These are phyloP conservation scores for Xiphydria camelus DNA, from an alignment of 2,888 invertebrate species.

Conservation along the genomic window DNA sequence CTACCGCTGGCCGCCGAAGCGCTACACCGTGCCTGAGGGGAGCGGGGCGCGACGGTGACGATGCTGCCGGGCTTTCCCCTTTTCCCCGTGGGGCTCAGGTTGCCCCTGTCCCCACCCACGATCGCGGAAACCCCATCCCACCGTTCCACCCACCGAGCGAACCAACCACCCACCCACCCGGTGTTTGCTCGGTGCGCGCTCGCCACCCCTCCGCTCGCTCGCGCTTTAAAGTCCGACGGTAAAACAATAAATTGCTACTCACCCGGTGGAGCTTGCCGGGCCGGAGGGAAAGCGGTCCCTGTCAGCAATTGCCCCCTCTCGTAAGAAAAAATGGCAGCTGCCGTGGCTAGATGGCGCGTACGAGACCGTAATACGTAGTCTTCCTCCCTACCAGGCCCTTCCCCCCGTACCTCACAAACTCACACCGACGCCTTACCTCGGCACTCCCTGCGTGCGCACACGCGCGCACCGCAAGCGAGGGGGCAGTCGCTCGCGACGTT, in stretches of 20 bases:
- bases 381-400: slow-evolving; percentile 28
- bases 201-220: slow-evolving; percentile 22
- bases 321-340: slow-evolving; percentile 61
- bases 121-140: not conserved
- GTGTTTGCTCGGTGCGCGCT: slow-evolving; percentile 20
- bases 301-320: slow-evolving; percentile 53
- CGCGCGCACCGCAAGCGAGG: too few species aligned
- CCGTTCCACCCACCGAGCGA: slow-evolving; percentile 16
- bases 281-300: slow-evolving; percentile 50
- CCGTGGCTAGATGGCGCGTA: slow-evolving; percentile 61
- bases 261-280: slow-evolving; percentile 27
- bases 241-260: slow-evolving; percentile 54
- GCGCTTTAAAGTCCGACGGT: slow-evolving; percentile 38
- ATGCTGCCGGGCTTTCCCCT: not conserved
- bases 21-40: too few species aligned
- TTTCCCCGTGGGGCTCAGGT: not conserved
- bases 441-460: slow-evolving; percentile 35
- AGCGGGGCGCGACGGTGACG: slow-evolving; percentile 15
- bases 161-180: slow-evolving; percentile 14
- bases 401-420: slow-evolving; percentile 52
- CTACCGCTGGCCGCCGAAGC: too few species aligned
- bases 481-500: too few species aligned
- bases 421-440: too few species aligned
- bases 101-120: not conserved
- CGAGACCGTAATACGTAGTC: slow-evolving; percentile 35